phyloP scores from a whole-genome alignment of 2,113 vertebrate species.

The Ictidomys tridecemlineatus region DNA sequence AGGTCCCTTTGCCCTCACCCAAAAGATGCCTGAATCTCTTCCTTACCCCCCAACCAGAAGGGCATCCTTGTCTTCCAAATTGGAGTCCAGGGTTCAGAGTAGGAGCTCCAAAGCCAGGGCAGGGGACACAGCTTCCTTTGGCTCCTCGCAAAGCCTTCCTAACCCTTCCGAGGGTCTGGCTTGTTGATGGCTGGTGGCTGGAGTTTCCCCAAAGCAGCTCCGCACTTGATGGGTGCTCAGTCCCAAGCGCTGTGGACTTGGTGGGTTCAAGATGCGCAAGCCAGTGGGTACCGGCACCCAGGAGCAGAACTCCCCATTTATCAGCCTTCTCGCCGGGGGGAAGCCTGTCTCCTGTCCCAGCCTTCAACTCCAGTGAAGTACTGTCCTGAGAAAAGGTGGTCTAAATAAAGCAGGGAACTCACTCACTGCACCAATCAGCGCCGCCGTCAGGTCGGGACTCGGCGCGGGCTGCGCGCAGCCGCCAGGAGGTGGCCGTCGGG shows the following conservation, averaged over 20 bases:
- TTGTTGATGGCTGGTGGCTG: accelerated
- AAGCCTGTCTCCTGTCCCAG: slow-evolving; percentile 24
- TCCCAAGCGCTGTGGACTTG: not conserved
- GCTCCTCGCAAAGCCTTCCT: not conserved
- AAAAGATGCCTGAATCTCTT: not conserved
- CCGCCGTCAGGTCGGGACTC: slow-evolving; percentile 16
- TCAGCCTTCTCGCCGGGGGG: not conserved
- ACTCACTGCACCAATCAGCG: slow-evolving; percentile 79
- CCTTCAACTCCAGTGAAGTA: slow-evolving; percentile 68
- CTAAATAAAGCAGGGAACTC: slow-evolving; percentile 61
- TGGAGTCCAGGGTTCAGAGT: not conserved
- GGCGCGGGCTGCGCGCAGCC: slow-evolving; percentile 65
- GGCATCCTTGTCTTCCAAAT: slow-evolving; percentile 23
- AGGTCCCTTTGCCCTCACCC: not conserved
- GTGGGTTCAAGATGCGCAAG: not conserved
- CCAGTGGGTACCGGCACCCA: not conserved
- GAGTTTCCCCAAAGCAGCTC: not conserved
- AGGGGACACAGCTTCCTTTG: accelerated
- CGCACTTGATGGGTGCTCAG: not conserved
- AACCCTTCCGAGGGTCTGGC: not conserved
- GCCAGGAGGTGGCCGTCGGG: slow-evolving; percentile 72
- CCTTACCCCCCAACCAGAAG: slow-evolving; percentile 13
- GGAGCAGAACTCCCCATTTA: not conserved
- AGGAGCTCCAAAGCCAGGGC: not conserved
- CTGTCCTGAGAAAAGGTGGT: slow-evolving; percentile 55